Base-by-base conservation (phyloP, 2,797 vertebrate species). In the Crenichthys baileyi region DNA sequence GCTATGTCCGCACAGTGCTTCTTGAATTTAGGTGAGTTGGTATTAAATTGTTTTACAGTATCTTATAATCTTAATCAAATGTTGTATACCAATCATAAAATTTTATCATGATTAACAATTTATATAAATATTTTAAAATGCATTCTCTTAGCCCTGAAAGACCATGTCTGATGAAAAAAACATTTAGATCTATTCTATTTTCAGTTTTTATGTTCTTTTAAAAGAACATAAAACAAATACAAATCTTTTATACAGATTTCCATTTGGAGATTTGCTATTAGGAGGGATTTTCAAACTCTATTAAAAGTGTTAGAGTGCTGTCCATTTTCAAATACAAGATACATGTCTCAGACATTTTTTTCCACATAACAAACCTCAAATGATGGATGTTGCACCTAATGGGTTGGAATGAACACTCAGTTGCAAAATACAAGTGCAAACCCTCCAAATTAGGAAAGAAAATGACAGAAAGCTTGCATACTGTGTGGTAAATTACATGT, bases 401-500 rank as follows among this genome's bases (percentile, higher is more conserved):
- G 16, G 46, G 26, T 16, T 51, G 16, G 26, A 36, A 72, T 77
- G 20, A 60, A 71, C 16, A 58, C n/a, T 51, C 41, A 46, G n/a
- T 20, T 61, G 26, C 24, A 68, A 29, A 76, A 58, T 29, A 26
- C 5, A 11, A 70, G 39, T 4, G 41, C 24, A 70, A 67, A 67
- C 4, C 36, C 63, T 67, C 13, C 20, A 41, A 67, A 63, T 67
- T 24, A 72, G 31, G 36, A 36, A 36, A 70, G 18, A 46, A 29
- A 53, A 44, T 22, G 16, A 20, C 20, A 31, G 0, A 0, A 58
- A 61, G 56, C 6, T 60, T 15, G n/a, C 13, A 44, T 36, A 53
- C 2, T 16, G 22, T 55, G 26, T n/a, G 24, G 16, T n/a, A 65
- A 51, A 53, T 60, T 12, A 50, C 70, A 78, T 80, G 77, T 80